These are phyloP conservation scores for Carpatolechia fugitivella DNA, from an alignment of 2,888 invertebrate species.

Conservation along the genomic window DNA sequence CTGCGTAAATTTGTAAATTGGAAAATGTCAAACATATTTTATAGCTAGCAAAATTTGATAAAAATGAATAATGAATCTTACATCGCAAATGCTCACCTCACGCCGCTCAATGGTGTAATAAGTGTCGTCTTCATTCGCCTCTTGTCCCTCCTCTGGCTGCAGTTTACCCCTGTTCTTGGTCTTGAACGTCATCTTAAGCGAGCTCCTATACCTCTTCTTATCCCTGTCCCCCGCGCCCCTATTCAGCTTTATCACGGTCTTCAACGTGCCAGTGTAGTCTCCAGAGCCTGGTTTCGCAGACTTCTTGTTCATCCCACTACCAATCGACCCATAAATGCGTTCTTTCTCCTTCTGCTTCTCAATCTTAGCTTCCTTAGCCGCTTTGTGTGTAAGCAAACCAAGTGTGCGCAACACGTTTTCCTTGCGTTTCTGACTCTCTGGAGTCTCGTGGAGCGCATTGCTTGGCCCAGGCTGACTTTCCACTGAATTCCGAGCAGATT, in stretches of 20 bases:
- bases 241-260: slow-evolving; percentile 90
- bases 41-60: background rate
- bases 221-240: slow-evolving; percentile 67
- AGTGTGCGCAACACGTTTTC: slow-evolving; percentile 86
- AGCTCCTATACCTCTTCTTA: slow-evolving; percentile 83
- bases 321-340: slow-evolving; percentile 52
- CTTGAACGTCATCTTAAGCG: slow-evolving; percentile 89
- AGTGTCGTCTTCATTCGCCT: slow-evolving; percentile 56
- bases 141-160: slow-evolving; percentile 59
- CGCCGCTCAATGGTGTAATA: slow-evolving; percentile 85
- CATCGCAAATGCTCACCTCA: slow-evolving; percentile 57
- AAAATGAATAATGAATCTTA: background rate
- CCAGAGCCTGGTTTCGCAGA: slow-evolving; percentile 55
- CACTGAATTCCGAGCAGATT: slow-evolving; percentile 52
- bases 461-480: slow-evolving; percentile 62
- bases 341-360: slow-evolving; percentile 76
- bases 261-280: slow-evolving; percentile 88
- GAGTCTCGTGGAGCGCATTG: slow-evolving; percentile 69
- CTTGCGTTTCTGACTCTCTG: slow-evolving; percentile 83
- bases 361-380: slow-evolving; percentile 84
- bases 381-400: slow-evolving; percentile 86
- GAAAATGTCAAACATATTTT: too few relatives aligned
- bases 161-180: slow-evolving; percentile 81
- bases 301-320: slow-evolving; percentile 46
- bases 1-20: too few relatives aligned